These are phyloP conservation scores for Molossus molossus DNA, from an alignment of 2,797 vertebrate species.

Conservation along the genomic window DNA sequence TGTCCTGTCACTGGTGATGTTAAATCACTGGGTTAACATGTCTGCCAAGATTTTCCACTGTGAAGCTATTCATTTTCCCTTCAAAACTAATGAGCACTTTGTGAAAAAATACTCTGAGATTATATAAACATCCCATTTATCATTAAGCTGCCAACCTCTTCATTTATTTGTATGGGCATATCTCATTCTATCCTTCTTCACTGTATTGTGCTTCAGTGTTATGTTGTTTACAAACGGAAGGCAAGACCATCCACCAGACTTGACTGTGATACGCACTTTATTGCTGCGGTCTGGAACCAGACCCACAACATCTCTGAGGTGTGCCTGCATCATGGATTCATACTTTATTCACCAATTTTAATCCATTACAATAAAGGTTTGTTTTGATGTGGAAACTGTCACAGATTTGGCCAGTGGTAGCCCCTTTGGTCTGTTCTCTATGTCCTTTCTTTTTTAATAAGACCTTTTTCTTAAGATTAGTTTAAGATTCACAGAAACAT, in stretches of 20 bases:
- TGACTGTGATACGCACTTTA: neutral
- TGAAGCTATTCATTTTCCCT: neutral
- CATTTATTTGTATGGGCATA: neutral
- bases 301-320: no score
- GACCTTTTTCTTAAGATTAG: neutral
- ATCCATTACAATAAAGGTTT: slow-evolving; percentile 5
- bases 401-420: neutral
- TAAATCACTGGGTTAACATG: neutral
- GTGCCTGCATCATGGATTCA: neutral
- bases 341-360: neutral
- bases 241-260: neutral
- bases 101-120: neutral
- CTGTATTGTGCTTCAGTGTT: neutral
- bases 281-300: no score
- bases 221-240: neutral
- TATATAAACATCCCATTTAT: neutral
- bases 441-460: neutral
- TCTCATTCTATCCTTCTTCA: neutral
- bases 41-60: neutral
- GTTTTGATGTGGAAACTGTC: neutral
- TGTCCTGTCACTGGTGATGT: neutral
- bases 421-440: neutral
- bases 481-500: slow-evolving; percentile 12
- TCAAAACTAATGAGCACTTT: slow-evolving; percentile 37
- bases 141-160: slow-evolving; percentile 1